Evolutionary conservation across 1,140 invertebrate species (phyloP).

Genomic region (Philotrypesis tridentata): DNA sequence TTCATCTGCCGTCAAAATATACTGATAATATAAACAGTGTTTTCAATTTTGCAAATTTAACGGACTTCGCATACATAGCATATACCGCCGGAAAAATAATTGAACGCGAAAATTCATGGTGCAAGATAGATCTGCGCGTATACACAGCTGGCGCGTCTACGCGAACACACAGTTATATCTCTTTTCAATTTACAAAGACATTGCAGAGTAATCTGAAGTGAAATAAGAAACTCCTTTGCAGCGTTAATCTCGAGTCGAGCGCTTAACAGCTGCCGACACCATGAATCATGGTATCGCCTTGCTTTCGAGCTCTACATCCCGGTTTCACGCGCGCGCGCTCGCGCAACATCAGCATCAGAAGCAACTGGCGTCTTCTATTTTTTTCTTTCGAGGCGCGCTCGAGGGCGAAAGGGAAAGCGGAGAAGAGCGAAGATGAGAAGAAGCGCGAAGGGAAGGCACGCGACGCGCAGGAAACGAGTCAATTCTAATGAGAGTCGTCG

Average conservation of each 20-base stretch:
- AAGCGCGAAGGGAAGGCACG: constrained; percentile 6
- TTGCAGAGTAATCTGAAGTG: constrained; percentile 14
- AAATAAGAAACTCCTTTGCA: neutral
- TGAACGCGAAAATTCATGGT: too few species aligned
- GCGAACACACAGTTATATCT: neutral
- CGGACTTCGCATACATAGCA: too few species aligned
- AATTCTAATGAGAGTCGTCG: constrained; percentile 6
- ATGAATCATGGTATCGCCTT: constrained; percentile 32
- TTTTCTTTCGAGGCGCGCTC: neutral
- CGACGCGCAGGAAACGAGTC: neutral
- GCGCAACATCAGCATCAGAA: too few species aligned
- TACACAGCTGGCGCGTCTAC: too few species aligned
- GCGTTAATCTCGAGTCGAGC: neutral
- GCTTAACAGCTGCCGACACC: constrained; percentile 36
- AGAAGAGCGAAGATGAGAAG: neutral
- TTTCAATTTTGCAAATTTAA: too few species aligned
- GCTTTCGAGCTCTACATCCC: neutral
- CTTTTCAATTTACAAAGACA: constrained; percentile 5
- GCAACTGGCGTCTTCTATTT: neutral
- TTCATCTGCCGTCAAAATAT: too few species aligned
- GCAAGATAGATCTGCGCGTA: too few species aligned
- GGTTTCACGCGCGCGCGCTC: neutral
- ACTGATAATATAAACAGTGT: too few species aligned
- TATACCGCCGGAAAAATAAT: too few species aligned
- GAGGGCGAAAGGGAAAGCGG: neutral